Base-by-base conservation (phyloP, 64 coral and sea anemone genomes). In the Montipora cactus region DNA sequence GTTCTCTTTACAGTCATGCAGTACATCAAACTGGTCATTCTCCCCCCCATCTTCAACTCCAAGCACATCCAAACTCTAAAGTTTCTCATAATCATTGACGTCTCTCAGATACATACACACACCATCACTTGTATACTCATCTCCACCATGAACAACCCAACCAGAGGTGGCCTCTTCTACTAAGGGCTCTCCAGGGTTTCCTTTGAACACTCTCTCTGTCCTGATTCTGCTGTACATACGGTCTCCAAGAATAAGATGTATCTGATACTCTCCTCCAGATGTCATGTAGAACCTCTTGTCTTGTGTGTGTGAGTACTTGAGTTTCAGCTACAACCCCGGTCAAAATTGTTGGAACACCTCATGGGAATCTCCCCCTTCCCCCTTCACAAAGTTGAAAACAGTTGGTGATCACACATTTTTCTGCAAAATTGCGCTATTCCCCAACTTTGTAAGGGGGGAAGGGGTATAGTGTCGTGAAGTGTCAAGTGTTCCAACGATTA, bases 111-210 rank as follows among this genome's bases (percentile, higher is more conserved):
- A 37, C 70, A 53, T 85, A 28, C 82, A 84, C 15, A 13, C 14
- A 18, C 21, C 59, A 9, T 15, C 45, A 61, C 57, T 62, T 15
- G 7, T 20, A 61, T 84, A 92, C 3, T 83, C 78, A 23, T 82
- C 67, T 58, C 78, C 89, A n/a, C 79, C 89, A 74, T 91, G 79
- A 8, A 91, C 28, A 0, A 82, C 89, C 89, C 79, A 91, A 6
- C 59, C 89, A 25, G 80, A 90, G 1, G 73, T 80, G 1, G 45
- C 69, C 16, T 79, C 92, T 28, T 87, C 92, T 12, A 94, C 47
- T 6, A 84, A 47, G 2, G 87, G 86, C 2, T 95, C 87, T 61
- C 90, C 87, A 5, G 87, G 93, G 44, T 62, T 25, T 15, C 78
- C 87, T 22, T 95, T 95, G 53, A 74, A 77, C 37, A 44, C 75